phyloP scores from a whole-genome alignment of 2,888 invertebrate species.

The Ophonus ardosiacus region DNA sequence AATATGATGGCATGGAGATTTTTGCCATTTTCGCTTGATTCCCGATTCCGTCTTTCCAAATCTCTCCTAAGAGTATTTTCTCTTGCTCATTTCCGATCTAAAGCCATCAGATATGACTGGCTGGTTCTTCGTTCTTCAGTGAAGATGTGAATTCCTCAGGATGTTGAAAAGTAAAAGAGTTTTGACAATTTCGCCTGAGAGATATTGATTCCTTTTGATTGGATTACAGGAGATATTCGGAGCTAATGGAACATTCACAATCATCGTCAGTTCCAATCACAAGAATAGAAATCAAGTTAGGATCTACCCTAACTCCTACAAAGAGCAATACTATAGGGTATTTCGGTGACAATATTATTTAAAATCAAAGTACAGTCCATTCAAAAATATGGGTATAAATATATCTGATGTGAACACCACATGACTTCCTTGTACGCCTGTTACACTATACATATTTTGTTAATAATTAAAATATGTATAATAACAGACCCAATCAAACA shows the following conservation, averaged over 20 bases:
- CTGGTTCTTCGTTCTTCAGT: neutral
- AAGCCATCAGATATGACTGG: neutral
- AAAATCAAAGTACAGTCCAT: too few species aligned
- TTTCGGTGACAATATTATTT: too few species aligned
- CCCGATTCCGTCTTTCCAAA: neutral
- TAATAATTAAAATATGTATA: too few species aligned
- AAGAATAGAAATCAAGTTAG: neutral
- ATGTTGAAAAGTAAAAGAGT: slow-evolving; percentile 12
- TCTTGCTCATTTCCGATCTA: neutral
- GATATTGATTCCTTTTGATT: slow-evolving; percentile 28
- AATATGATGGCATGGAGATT: too few species aligned
- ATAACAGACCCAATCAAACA: too few species aligned
- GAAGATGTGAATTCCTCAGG: neutral
- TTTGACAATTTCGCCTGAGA: slow-evolving; percentile 31
- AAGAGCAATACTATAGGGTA: too few species aligned
- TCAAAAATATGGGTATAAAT: too few species aligned
- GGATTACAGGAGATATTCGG: slow-evolving; percentile 25
- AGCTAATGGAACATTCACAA: slow-evolving; percentile 4
- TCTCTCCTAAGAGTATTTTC: neutral
- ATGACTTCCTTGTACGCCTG: too few species aligned
- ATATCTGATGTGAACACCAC: too few species aligned
- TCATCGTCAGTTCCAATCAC: neutral
- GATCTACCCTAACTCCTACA: neutral
- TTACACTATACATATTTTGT: too few species aligned
- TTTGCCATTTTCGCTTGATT: neutral